Conservation (phyloP, 2,113 vertebrate species). For the Ciconia boyciana region DNA sequence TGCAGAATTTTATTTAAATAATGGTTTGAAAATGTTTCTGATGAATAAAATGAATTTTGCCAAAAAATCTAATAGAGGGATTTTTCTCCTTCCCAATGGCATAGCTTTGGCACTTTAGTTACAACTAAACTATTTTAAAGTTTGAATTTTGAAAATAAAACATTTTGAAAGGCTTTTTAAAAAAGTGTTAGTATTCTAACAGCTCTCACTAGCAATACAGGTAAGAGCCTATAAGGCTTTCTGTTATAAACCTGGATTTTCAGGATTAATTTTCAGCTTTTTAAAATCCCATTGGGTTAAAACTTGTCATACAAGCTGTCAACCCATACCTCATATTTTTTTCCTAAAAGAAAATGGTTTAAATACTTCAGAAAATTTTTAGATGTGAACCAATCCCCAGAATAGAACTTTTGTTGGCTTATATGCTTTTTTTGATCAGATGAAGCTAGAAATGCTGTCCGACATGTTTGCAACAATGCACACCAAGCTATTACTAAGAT, state of each 20-base stretch:
- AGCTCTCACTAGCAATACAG: not conserved
- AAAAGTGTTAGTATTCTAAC: not conserved
- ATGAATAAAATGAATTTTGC: not conserved
- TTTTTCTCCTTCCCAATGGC: not conserved
- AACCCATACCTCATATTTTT: not conserved
- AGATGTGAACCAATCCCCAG: not conserved
- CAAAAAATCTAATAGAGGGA: not conserved
- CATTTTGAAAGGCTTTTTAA: not conserved
- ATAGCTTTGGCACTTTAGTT: not conserved
- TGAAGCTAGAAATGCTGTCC: not conserved
- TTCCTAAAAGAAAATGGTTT: not conserved
- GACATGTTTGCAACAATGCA: not conserved
- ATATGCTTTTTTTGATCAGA: not conserved
- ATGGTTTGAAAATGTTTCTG: not conserved
- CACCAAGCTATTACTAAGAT: not conserved
- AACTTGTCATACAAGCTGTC: constrained; percentile 51
- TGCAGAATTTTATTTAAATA: not conserved
- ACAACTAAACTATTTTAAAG: not conserved
- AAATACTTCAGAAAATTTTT: not conserved
- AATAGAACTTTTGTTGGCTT: not conserved
- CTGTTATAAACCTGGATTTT: constrained; percentile 52
- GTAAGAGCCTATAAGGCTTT: constrained; percentile 14
- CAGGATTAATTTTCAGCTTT: constrained; percentile 58
- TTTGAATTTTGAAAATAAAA: constrained; percentile 11
- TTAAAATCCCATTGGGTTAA: constrained; percentile 51